Evolutionary conservation across 2,888 invertebrate species (phyloP), one percentile per base, ranked within the genome.

Genomic region (Coecobrya sp.): DNA sequence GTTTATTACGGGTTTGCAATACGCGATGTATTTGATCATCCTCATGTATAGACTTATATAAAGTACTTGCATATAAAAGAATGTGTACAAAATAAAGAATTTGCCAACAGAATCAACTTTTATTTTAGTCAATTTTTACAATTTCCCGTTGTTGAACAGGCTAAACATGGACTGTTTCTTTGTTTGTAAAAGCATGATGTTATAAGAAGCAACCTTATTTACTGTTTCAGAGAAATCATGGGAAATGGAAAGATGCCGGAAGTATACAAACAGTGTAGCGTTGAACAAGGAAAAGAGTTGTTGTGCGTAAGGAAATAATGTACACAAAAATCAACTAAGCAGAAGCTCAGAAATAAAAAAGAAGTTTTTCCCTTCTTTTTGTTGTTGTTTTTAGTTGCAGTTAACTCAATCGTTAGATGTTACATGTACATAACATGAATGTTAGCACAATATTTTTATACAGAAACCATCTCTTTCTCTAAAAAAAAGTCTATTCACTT

Each of bases 211-310:
- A 10, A 27, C 1, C 30, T 55, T 55, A n/a, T 36, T 59, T 13
- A 45, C 49, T 25, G 52, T 27, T 55, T 79, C 30, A 25, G 16
- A 79, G 27, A 49, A 79, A 55, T 7, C 19, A n/a, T 8, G 73
- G 68, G 82, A 88, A 82, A 89, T 81, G 49, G 27, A 70, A 81
- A 81, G 81, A 82, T 68, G 49, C 89, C 89, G 89, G 89, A 89
- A 89, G 82, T 81, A 81, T 45, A 76, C 22, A 36, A 76, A 36
- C 85, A 81, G 81, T 27, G 73, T 30, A 76, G 11, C 45, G 45
- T 13, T 76, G 49, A 49, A 25, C 45, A 76, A 76, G 45, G 49
- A 13, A 68, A 30, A 45, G 49, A 19, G 76, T 49, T 49, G 76
- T 49, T 76, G 76, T 73, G 73, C 73, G 73, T 73, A 73, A 73